phyloP scores from a whole-genome alignment of 2,797 vertebrate species.

The Hephaestus fuliginosus region DNA sequence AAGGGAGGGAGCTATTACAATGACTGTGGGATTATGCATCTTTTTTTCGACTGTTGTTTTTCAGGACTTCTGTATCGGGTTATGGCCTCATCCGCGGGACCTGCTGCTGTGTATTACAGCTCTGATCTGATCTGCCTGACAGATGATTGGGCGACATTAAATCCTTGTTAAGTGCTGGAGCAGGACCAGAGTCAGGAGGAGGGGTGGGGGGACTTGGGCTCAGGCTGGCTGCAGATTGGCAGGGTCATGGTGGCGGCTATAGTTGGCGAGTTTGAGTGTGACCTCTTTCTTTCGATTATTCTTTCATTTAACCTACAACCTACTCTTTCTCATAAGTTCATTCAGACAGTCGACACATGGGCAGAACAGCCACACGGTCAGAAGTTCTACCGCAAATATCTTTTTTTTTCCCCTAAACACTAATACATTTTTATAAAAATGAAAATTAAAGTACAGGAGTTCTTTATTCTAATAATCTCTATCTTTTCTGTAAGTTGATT shows the following conservation, averaged over 20 bases:
- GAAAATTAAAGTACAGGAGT: background rate
- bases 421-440: background rate
- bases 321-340: background rate
- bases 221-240: constrained; percentile 39
- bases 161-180: constrained; percentile 84
- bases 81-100: constrained; percentile 51
- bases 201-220: constrained; percentile 20
- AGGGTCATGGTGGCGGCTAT: constrained; percentile 21
- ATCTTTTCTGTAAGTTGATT: background rate
- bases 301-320: constrained; percentile 5
- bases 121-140: constrained; percentile 73
- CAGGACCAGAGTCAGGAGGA: constrained; percentile 57
- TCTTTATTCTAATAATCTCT: too few species aligned
- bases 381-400: background rate
- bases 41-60: constrained; percentile 69
- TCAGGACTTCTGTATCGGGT: constrained; percentile 52
- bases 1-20: constrained; percentile 65
- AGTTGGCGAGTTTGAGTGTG: constrained; percentile 27
- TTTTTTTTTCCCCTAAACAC: background rate
- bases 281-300: constrained; percentile 55
- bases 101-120: constrained; percentile 76
- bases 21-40: constrained; percentile 78
- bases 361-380: background rate
- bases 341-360: background rate
- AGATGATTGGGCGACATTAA: constrained; percentile 76